phyloP scores from a whole-genome alignment of 2,797 vertebrate genomes.

The Silurus lanzhouensis region DNA sequence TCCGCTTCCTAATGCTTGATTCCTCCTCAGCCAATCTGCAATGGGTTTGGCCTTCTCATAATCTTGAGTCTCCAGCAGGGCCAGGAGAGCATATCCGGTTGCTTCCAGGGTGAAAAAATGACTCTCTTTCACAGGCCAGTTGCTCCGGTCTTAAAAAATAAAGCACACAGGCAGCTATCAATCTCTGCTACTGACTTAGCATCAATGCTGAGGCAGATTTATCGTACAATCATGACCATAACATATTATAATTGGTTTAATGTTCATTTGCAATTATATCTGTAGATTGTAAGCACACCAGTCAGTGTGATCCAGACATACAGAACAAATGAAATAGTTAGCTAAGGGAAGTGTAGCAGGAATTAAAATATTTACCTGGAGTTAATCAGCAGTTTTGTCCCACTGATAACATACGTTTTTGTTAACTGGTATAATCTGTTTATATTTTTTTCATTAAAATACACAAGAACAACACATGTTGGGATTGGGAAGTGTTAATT shows the following conservation, averaged over 20 bases:
- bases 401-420: too few species aligned
- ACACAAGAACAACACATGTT: background rate
- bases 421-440: too few species aligned
- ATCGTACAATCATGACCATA: background rate
- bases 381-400: background rate
- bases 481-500: background rate
- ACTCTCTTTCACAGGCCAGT: slow-evolving; percentile 71
- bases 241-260: background rate
- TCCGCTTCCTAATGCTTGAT: slow-evolving; percentile 70
- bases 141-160: slow-evolving; percentile 54
- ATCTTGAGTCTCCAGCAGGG: slow-evolving; percentile 67
- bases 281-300: background rate
- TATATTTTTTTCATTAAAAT: background rate
- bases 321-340: background rate
- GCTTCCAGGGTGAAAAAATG: slow-evolving; percentile 76
- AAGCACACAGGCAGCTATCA: slow-evolving; percentile 25
- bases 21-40: slow-evolving; percentile 76
- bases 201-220: background rate
- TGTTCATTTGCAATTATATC: background rate
- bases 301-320: background rate
- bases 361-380: background rate
- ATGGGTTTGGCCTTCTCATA: slow-evolving; percentile 55
- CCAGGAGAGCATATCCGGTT: slow-evolving; percentile 83
- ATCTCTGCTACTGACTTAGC: background rate
- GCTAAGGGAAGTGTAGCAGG: background rate